Conservation (phyloP, 2,113 vertebrate species). For the Spea multiplicata region DNA sequence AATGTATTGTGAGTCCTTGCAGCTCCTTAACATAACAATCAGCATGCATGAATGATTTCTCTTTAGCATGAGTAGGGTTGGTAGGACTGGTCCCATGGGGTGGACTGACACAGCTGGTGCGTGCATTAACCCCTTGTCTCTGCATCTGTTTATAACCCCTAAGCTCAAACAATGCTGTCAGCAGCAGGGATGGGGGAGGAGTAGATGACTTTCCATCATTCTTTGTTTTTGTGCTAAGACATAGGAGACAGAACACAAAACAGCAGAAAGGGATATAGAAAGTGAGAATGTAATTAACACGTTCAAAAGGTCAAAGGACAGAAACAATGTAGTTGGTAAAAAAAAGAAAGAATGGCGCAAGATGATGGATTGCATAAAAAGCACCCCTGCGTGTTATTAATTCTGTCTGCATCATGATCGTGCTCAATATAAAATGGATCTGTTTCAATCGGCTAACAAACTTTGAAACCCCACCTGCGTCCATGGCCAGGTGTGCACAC, state of each 20-base stretch:
- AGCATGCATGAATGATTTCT: conserved; percentile 7
- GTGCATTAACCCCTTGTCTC: conserved; percentile 16
- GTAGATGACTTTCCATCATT: neutral
- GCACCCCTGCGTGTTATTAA: neutral
- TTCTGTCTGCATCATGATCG: neutral
- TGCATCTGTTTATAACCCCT: conserved; percentile 8
- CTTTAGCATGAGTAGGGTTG: conserved; percentile 11
- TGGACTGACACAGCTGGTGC: conserved; percentile 5
- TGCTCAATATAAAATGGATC: neutral
- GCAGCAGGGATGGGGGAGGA: neutral
- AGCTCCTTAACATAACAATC: conserved; percentile 22
- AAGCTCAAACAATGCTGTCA: neutral
- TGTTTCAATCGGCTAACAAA: neutral
- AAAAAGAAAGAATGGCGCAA: neutral
- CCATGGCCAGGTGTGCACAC: too few relatives aligned
- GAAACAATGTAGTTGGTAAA: neutral
- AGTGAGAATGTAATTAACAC: neutral
- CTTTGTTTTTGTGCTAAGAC: neutral
- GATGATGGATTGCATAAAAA: neutral
- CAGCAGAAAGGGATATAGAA: neutral
- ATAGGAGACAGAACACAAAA: neutral
- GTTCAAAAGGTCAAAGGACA: neutral
- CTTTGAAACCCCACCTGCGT: too few relatives aligned
- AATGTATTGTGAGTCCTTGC: neutral
- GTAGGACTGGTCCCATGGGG: conserved; percentile 12